Evolutionary conservation across 1,140 invertebrate species (phyloP), one percentile per base, ranked within the genome.

Genomic region (Pararge aegeria): DNA sequence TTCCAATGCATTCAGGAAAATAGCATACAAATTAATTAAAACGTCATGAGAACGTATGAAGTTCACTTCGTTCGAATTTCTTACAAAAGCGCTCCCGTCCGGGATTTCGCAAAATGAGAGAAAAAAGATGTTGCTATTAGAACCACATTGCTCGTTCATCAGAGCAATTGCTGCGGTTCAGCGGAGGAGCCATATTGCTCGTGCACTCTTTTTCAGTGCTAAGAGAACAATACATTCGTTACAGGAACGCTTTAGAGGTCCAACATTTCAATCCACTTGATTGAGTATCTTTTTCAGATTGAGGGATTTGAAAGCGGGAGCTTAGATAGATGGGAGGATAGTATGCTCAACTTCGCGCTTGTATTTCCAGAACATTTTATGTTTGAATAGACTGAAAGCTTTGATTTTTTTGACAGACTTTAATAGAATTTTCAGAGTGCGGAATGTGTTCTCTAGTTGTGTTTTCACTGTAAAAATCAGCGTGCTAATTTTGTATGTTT

Each of bases 181-280:
- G 24, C 57, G 57, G 68, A 76, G 69, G 66, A 75, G 68, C 68
- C 75, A 70, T 61, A 61, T 75, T 73, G 70, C 64, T 61, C 61
- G 58, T 63, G 61, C 66, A 46, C 50, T 83, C 79, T 83, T 83
- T 83, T 87, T 81, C 73, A 73, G 72, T 75, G 73, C 72, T 78
- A 75, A 72, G 69, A 65, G 75, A 70, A 85, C 80, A 87, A 87
- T 87, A 80, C 80, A 76, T 84, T 83, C 74, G 73, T 83, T 83
- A 78, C 74, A 61, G 61, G 56, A 64, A 78, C 69, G 61, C 66
- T 73, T 69, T 73, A 73, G 64, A 68, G 55, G 64, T 53, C 61
- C 66, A 75, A 75, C 65, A 62, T 72, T 72, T 77, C 74, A 73
- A 75, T 75, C 66, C 66, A 69, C 68, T 76, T 78, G 78, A 80